Percentiles rank a stretch among this genome's conserved stretches.
Evolutionary conservation across 2,888 invertebrate genomes (phyloP).

Genomic region (Baccha elongata): DNA sequence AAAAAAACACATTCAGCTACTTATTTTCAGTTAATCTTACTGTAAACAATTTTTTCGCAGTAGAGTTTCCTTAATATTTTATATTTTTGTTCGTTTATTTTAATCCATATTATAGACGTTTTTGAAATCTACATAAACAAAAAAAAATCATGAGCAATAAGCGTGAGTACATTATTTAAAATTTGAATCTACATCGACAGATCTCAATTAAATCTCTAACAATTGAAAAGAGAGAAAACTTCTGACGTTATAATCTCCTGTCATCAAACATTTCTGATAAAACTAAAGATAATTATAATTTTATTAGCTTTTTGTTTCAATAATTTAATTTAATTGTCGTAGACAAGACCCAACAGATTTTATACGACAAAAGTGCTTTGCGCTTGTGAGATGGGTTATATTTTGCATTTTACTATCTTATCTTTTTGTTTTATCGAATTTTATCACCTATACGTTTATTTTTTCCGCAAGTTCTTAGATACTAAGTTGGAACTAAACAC

Average conservation of each 20-base stretch:
- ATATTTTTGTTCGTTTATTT: constrained; percentile 37
- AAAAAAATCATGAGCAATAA: not conserved
- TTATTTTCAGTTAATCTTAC: not conserved
- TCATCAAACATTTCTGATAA: no score
- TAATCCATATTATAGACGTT: constrained; percentile 23
- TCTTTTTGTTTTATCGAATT: constrained; percentile 70
- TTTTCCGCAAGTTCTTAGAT: constrained; percentile 51
- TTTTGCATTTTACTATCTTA: constrained; percentile 73
- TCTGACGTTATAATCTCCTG: no score
- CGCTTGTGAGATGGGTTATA: constrained; percentile 35
- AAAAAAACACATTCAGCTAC: not conserved
- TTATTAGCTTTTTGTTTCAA: constrained; percentile 48
- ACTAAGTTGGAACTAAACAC: constrained; percentile 43
- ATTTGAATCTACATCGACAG: constrained; percentile 21
- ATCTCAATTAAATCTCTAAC: constrained; percentile 20
- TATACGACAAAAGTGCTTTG: not conserved
- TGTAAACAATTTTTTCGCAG: not conserved
- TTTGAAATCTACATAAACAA: constrained; percentile 1
- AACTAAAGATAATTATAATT: constrained; percentile 34
- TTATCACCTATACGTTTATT: constrained; percentile 62
- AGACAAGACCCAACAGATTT: constrained; percentile 41
- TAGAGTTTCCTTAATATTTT: not conserved
- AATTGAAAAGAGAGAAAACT: constrained; percentile 4
- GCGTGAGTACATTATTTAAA: constrained; percentile 9
- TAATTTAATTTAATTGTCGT: constrained; percentile 54